Evolutionary conservation across 2,113 vertebrate species (phyloP), one percentile per base, ranked within the genome.

Genomic region (Ariopsis seemanni): DNA sequence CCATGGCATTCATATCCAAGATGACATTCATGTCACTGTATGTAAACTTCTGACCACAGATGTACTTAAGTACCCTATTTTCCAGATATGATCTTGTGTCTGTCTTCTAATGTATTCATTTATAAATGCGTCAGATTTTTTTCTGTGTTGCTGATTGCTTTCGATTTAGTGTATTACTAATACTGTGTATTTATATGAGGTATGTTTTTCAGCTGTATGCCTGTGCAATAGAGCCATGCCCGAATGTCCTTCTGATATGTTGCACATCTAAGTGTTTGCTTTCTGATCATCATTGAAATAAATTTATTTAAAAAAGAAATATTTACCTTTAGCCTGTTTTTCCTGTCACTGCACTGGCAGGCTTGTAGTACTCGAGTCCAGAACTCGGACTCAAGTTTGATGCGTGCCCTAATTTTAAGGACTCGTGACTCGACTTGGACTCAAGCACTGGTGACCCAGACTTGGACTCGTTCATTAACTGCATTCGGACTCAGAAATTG

Each of bases 171-270:
- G 2, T 65, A 63, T 83, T 87, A 87, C 87, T 86, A 87, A 90
- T 89, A 85, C 86, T 91, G 88, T 90, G 89, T 90, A 91, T 91
- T 92, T 81, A 84, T 89, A 78, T 88, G n/a, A 60, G 72, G 9
- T 60, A 65, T 87, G 85, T 83, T 77, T 88, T 57, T 65, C 74
- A 86, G 75, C 82, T 81, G 8, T 85, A 30, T 27, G 55, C 48
- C 62, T 88, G 58, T 84, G 84, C 81, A 84, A 85, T 88, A 71
- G 20, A 65, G 42, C 42, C 42, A 14, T 72, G 55, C 57, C 34
- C 62, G 62, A 75, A 42, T 78, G 65, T 86, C 5, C 87, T 62
- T 67, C 62, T 87, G 30, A 74, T 57, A 83, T 42, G 52, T 80
- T 82, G 65, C 82, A 86, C 69, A 25, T 85, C 7, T 65, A 71